Conservation (phyloP, 2,113 vertebrate genomes). For the Recurvirostra avosetta region DNA sequence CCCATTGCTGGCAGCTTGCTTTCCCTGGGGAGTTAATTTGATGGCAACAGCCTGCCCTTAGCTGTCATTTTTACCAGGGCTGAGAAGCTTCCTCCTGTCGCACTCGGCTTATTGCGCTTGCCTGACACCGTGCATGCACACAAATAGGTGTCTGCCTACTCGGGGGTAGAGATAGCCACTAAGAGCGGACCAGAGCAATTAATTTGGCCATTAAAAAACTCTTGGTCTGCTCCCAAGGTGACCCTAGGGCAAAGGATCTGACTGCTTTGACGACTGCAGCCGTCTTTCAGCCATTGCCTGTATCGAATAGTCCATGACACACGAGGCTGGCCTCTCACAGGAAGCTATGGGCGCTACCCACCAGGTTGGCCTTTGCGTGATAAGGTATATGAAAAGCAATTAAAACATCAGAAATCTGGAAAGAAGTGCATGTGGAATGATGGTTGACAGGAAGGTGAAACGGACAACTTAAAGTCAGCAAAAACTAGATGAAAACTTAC, state of each 20-base stretch:
- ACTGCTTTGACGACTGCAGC: not conserved
- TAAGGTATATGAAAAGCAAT: not conserved
- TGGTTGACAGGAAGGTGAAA: not conserved
- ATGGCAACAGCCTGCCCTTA: not conserved
- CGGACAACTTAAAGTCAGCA: not conserved
- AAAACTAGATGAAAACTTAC: not conserved
- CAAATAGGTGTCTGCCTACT: not conserved
- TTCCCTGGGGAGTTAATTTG: constrained; percentile 34
- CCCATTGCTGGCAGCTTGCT: constrained; percentile 3
- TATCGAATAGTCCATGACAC: not conserved
- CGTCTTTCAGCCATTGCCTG: not conserved
- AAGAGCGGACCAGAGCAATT: not conserved
- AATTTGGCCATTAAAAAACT: not conserved
- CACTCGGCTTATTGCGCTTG: rapidly evolving
- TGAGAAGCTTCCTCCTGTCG: not conserved
- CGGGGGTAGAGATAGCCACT: not conserved
- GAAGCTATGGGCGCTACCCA: not conserved
- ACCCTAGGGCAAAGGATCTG: not conserved
- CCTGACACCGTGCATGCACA: not conserved
- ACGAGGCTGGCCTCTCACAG: not conserved
- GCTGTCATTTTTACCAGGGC: not conserved
- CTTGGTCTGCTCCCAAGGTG: not conserved
- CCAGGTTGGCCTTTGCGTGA: not conserved
- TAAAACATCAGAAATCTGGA: not conserved
- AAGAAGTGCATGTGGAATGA: not conserved